phyloP scores from a whole-genome alignment of 2,888 invertebrate genomes.

The Seira ritae region DNA sequence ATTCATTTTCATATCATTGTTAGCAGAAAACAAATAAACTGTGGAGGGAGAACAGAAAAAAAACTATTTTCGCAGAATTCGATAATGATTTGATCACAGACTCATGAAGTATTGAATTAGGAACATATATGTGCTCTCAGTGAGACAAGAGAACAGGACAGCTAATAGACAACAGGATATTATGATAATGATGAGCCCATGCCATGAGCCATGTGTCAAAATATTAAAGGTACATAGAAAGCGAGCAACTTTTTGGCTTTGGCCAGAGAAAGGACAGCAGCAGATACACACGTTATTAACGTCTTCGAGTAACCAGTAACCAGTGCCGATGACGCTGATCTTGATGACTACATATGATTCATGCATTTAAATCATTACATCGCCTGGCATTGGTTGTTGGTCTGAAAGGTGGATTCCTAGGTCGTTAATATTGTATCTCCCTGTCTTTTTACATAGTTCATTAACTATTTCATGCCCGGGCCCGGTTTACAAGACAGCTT shows the following conservation, averaged over 20 bases:
- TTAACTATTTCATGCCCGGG: neutral
- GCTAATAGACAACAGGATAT: constrained; percentile 45
- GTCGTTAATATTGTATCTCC: too few species aligned
- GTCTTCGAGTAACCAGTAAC: neutral
- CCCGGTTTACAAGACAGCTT: too few species aligned
- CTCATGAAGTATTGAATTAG: neutral
- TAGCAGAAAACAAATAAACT: neutral
- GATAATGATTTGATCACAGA: neutral
- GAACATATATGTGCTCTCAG: neutral
- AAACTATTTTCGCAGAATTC: neutral
- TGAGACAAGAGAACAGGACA: neutral
- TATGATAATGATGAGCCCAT: constrained; percentile 25
- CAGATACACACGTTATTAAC: neutral
- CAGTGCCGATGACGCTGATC: too few species aligned
- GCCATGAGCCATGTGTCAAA: constrained; percentile 61
- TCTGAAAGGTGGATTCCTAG: too few species aligned
- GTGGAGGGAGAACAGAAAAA: neutral
- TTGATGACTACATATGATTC: too few species aligned
- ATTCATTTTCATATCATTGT: neutral
- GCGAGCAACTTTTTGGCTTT: too few species aligned
- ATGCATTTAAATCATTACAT: neutral
- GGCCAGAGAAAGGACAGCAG: neutral
- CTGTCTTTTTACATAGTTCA: neutral
- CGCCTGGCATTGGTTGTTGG: too few species aligned
- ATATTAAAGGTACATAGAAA: constrained; percentile 33